phyloP scores from a whole-genome alignment of 2,797 vertebrate species.

The Galaxias olidus region DNA sequence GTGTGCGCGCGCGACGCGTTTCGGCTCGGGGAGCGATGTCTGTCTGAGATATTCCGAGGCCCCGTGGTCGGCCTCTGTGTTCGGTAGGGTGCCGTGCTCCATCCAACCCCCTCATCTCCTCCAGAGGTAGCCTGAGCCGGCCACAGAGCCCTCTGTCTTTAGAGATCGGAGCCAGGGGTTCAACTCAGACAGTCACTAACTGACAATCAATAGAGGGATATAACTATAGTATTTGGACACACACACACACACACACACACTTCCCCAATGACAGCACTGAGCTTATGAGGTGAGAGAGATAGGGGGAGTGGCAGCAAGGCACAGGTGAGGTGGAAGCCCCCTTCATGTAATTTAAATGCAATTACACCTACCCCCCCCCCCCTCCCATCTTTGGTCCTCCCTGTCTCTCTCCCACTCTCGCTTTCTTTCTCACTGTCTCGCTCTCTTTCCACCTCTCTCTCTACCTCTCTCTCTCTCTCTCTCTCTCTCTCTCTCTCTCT shows the following conservation, averaged over 20 bases:
- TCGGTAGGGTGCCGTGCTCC: too few species aligned
- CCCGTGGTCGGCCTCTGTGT: too few species aligned
- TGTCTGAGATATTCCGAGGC: not conserved
- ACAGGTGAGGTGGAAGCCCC: slow-evolving; percentile 53
- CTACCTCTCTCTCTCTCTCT: slow-evolving; percentile 7
- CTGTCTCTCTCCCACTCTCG: not conserved
- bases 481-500: too few species aligned
- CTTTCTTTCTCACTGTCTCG: not conserved
- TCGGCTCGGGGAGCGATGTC: not conserved
- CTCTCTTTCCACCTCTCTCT: too few species aligned
- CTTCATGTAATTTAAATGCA: slow-evolving; percentile 75
- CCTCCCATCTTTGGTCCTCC: slow-evolving; percentile 45
- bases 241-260: not conserved
- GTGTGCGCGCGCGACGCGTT: not conserved
- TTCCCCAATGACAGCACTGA: slow-evolving; percentile 27
- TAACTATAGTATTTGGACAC: slow-evolving; percentile 10
- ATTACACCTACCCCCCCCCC: slow-evolving; percentile 52
- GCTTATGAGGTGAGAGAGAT: slow-evolving; percentile 28
- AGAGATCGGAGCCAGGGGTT: not conserved
- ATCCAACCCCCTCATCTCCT: not conserved
- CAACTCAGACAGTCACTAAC: slow-evolving; percentile 17
- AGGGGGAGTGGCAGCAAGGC: slow-evolving; percentile 51
- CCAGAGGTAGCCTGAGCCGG: not conserved
- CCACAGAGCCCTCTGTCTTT: not conserved
- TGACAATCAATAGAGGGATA: slow-evolving; percentile 41